Percentiles rank a stretch among this genome's conserved stretches.
Conservation (phyloP, 2,888 invertebrate species). For the Nysson spinosus region DNA sequence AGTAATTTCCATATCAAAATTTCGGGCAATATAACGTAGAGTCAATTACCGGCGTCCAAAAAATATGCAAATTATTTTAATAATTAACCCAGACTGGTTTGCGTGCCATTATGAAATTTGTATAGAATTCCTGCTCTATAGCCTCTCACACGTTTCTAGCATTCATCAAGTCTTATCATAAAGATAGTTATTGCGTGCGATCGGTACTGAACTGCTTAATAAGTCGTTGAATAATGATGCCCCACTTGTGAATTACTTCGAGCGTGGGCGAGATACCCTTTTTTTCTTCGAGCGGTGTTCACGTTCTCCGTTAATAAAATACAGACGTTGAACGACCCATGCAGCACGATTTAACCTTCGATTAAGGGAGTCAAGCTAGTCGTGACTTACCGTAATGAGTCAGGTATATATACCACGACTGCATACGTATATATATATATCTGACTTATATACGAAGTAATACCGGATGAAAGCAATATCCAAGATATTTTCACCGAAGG, state of each 20-base stretch:
- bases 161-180: too few relatives aligned
- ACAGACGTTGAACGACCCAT: constrained; percentile 44
- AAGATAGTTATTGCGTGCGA: too few relatives aligned
- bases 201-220: too few relatives aligned
- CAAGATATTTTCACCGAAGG: constrained; percentile 12
- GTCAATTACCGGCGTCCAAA: too few relatives aligned
- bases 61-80: too few relatives aligned
- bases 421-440: too few relatives aligned
- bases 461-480: constrained; percentile 21
- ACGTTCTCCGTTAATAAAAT: constrained; percentile 44
- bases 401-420: constrained; percentile 14
- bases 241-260: neutral
- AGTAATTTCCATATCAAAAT: too few relatives aligned
- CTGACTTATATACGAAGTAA: constrained; percentile 32
- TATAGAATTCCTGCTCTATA: too few relatives aligned
- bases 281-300: neutral
- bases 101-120: too few relatives aligned
- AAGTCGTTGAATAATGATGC: neutral
- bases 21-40: too few relatives aligned
- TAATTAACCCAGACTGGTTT: too few relatives aligned
- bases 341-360: constrained; percentile 59
- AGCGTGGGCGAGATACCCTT: neutral
- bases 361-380: constrained; percentile 55
- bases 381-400: constrained; percentile 58
- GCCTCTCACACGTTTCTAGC: too few relatives aligned